Evolutionary conservation across 2,113 vertebrate genomes (phyloP).

Genomic region (Myrmophylax atrothorax): DNA sequence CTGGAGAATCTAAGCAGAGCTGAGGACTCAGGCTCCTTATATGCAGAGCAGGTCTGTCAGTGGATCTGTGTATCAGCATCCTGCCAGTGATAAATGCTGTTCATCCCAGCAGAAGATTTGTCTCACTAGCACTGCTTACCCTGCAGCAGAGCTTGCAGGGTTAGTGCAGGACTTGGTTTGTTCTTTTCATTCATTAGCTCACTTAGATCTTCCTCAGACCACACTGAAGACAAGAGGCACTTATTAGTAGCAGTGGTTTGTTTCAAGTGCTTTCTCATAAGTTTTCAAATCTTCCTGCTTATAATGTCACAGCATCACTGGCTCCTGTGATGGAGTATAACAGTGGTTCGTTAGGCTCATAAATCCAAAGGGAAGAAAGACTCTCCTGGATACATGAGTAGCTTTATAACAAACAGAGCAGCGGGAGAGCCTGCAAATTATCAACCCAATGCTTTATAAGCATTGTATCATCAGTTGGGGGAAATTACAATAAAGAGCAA

Average conservation of each 20-base stretch:
- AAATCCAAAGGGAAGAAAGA: slow-evolving; percentile 61
- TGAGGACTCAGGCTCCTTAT: not conserved
- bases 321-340: slow-evolving; percentile 41
- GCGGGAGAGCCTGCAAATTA: slow-evolving; percentile 61
- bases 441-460: slow-evolving; percentile 47
- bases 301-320: slow-evolving; percentile 21
- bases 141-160: not conserved
- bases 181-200: slow-evolving; percentile 28
- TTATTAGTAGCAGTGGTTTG: slow-evolving; percentile 44
- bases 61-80: not conserved
- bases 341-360: slow-evolving; percentile 58
- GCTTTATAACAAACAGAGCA: slow-evolving; percentile 63
- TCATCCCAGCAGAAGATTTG: not conserved
- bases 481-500: slow-evolving; percentile 50
- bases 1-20: not conserved
- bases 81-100: not conserved
- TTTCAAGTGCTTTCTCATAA: slow-evolving; percentile 41
- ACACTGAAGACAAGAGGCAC: slow-evolving; percentile 42
- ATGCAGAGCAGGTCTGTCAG: not conserved
- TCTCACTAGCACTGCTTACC: not conserved
- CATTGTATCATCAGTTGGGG: slow-evolving; percentile 45
- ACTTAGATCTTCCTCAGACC: slow-evolving; percentile 43
- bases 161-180: not conserved
- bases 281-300: slow-evolving; percentile 49
- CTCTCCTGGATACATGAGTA: slow-evolving; percentile 48